Conservation (phyloP, 2,797 vertebrate genomes). For the Acanthis flammea region DNA sequence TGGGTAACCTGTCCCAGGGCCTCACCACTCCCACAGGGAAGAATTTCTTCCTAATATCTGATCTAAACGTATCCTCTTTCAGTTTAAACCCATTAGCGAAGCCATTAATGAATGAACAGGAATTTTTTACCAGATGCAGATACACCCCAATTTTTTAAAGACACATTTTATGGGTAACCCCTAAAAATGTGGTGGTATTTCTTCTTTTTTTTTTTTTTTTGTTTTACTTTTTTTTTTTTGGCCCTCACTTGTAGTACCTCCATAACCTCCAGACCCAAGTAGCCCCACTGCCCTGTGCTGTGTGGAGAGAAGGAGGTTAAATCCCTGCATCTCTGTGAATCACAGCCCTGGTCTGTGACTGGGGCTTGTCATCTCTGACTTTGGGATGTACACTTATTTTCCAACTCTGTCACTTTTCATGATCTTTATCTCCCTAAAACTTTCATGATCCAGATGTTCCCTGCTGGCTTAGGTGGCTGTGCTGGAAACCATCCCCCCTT, state of each 20-base stretch:
- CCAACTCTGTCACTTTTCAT: constrained; percentile 5
- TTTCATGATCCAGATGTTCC: constrained; percentile 48
- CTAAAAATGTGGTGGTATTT: neutral
- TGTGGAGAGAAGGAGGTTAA: neutral
- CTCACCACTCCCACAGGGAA: too few relatives aligned
- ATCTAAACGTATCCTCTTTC: neutral
- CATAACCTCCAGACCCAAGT: neutral
- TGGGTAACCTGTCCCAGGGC: neutral
- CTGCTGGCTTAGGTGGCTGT: neutral
- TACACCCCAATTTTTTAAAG: neutral
- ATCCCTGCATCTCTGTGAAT: neutral
- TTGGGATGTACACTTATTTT: neutral
- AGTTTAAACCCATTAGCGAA: neutral
- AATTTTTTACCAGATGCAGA: neutral
- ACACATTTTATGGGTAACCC: neutral
- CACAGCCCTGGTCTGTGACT: neutral
- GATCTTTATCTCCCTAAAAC: constrained; percentile 40
- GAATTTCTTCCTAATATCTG: neutral
- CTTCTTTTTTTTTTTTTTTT: neutral
- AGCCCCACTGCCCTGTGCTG: accelerated
- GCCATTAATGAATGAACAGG: neutral
- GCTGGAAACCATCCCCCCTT: neutral
- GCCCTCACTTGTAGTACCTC: accelerated
- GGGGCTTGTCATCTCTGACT: neutral
- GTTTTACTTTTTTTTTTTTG: accelerated